Conservation (phyloP, 1,140 invertebrate species). For the Brachystomella parvula region DNA sequence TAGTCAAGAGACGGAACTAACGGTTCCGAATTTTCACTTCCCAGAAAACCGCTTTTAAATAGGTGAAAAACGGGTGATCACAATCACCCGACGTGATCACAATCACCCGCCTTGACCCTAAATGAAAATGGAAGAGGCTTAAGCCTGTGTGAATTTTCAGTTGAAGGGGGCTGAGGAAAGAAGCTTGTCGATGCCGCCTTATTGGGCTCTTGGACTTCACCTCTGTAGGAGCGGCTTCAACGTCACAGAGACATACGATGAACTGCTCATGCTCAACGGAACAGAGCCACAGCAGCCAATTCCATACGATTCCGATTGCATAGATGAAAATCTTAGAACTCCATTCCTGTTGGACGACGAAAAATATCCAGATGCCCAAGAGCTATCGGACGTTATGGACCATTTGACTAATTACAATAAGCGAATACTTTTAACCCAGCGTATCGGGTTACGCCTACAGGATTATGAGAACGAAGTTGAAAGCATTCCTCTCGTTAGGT, state of each 20-base stretch:
- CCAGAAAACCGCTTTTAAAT: no score
- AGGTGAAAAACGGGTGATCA: no score
- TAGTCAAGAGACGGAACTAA: no score
- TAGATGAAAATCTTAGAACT: slow-evolving; percentile 25
- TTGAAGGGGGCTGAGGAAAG: neutral
- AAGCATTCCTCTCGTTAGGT: neutral
- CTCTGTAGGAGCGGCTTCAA: slow-evolving; percentile 19
- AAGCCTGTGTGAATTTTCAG: no score
- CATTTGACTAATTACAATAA: neutral
- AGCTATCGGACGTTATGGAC: slow-evolving; percentile 2
- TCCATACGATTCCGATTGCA: slow-evolving; percentile 35
- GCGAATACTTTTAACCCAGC: neutral
- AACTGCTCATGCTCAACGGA: neutral
- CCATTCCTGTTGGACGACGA: slow-evolving; percentile 18
- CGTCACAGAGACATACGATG: neutral
- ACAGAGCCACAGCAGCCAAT: neutral
- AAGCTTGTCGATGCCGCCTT: slow-evolving; percentile 24
- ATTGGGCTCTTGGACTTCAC: slow-evolving; percentile 33
- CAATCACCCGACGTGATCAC: no score
- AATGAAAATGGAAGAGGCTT: no score
- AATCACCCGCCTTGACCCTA: no score
- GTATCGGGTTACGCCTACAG: neutral
- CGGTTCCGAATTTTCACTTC: no score
- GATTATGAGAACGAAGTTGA: neutral
- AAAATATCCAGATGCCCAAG: slow-evolving; percentile 11